A percentile compares a stretch with the other conserved stretches of the same genome.
Conservation (phyloP, 2,888 invertebrate genomes). For the Smittia sp. region DNA sequence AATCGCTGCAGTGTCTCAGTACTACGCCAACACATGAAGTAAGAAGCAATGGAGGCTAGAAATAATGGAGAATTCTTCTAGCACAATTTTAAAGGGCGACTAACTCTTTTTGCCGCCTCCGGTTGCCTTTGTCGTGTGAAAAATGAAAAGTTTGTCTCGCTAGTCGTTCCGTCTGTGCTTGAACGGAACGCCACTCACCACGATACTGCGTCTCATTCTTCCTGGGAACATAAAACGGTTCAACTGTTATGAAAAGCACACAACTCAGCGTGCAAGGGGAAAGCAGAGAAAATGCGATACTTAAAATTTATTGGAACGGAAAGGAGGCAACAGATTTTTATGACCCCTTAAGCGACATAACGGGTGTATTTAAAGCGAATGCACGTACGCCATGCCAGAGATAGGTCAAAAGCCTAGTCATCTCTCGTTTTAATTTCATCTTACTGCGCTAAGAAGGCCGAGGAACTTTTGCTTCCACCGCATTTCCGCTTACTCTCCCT, state of each 20-base stretch:
- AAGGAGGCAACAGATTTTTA: slow-evolving; percentile 34
- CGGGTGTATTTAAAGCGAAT: background rate
- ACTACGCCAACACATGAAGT: background rate
- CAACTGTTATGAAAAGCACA: background rate
- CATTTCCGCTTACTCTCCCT: background rate
- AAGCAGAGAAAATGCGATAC: slow-evolving; percentile 20
- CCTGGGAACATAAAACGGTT: background rate
- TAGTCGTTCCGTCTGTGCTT: background rate
- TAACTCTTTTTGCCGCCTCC: background rate
- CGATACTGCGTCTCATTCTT: background rate
- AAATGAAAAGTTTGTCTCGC: background rate
- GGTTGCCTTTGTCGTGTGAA: background rate
- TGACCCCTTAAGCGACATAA: slow-evolving; percentile 33
- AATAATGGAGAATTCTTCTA: slow-evolving; percentile 35
- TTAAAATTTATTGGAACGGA: slow-evolving; percentile 37
- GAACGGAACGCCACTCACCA: background rate
- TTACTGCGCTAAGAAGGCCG: background rate
- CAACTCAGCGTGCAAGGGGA: background rate
- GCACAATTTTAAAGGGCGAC: background rate
- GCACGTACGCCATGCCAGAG: background rate
- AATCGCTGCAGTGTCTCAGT: too few species aligned
- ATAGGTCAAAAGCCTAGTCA: background rate
- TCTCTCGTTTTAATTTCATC: background rate
- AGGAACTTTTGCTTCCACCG: background rate
- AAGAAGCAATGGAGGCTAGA: slow-evolving; percentile 11